Base-by-base conservation (phyloP, 2,113 vertebrate species). In the Thalassoma bifasciatum region DNA sequence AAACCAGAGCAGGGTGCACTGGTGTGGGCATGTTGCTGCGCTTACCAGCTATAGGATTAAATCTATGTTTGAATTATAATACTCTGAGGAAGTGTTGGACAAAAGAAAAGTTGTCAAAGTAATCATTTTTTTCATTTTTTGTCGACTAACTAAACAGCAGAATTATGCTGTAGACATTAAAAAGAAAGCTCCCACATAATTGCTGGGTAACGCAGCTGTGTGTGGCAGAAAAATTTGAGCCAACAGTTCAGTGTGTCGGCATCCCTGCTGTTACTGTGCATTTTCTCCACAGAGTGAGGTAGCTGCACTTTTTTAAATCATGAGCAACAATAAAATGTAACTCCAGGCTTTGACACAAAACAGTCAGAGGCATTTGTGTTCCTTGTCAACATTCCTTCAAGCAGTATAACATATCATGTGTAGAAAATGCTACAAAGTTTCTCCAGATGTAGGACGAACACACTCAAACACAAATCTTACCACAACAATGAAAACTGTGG, bases 121-220 rank as follows among this genome's bases (percentile, higher is more conserved):
- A 54, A 34, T 14, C 34, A 56, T 23, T 0, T 2, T 54, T 61
- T 51, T 13, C n/a, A 44, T 61, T 64, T 26, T 42, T 13, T 12
- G 66, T 78, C 67, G 56, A 57, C 42, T 13, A 57, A 30, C 23
- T 44, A 71, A 83, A 73, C 54, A 47, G 26, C 10, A 34, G 13
- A 72, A 66, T 34, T 59, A 64, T 16, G 10, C 38, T 1, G 2
- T 1, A 36, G 11, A 47, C 19, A 7, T 71, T 21, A 58, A 26
- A 78, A 64, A 51, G n/a, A 50, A 38, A 69, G 67, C 58, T 46
- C 58, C 10, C 30, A 22, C 21, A 3, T 37, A 22, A 51, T 24
- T 10, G 21, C 2, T 8, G n/a, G 19, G 40, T 50, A 38, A 9
- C 0, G 0, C 14, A 0, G 1, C 51, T 40, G 21, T 66, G 23